These are phyloP conservation scores for Sitta europaea DNA, from an alignment of 2,113 vertebrate species.

Conservation along the genomic window DNA sequence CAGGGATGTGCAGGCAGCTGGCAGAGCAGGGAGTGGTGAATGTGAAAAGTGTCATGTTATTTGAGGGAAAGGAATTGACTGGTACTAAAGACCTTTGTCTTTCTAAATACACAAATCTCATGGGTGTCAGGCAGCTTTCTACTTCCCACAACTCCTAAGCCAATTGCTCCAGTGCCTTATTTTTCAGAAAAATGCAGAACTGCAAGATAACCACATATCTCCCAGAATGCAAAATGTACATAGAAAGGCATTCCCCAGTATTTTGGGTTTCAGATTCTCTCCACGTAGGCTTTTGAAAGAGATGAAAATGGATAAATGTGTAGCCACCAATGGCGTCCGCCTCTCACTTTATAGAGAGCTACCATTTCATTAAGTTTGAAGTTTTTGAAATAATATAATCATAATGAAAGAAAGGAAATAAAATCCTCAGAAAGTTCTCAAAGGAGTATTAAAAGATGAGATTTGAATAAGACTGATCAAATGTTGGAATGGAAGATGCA, in stretches of 20 bases:
- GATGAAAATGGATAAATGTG: slow-evolving; percentile 69
- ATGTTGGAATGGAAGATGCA: slow-evolving; percentile 68
- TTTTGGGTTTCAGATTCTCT: slow-evolving; percentile 42
- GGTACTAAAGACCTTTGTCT: not conserved
- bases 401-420: slow-evolving; percentile 75
- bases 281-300: slow-evolving; percentile 63
- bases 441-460: slow-evolving; percentile 75
- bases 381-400: slow-evolving; percentile 70
- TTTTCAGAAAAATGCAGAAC: not conserved
- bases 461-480: slow-evolving; percentile 77
- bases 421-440: slow-evolving; percentile 74
- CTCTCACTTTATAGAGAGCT: slow-evolving; percentile 61
- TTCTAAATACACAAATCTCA: not conserved
- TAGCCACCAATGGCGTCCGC: slow-evolving; percentile 47
- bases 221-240: not conserved
- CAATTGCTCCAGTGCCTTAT: not conserved
- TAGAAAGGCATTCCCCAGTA: slow-evolving; percentile 2
- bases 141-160: not conserved
- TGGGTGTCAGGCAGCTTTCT: not conserved
- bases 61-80: not conserved
- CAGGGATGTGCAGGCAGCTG: not conserved
- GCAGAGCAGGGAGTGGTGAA: not conserved
- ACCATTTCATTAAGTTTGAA: slow-evolving; percentile 71
- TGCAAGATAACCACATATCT: not conserved
- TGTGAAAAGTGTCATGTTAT: not conserved